phyloP scores from a whole-genome alignment of 2,113 vertebrate species.

The Thinocorus orbignyianus region DNA sequence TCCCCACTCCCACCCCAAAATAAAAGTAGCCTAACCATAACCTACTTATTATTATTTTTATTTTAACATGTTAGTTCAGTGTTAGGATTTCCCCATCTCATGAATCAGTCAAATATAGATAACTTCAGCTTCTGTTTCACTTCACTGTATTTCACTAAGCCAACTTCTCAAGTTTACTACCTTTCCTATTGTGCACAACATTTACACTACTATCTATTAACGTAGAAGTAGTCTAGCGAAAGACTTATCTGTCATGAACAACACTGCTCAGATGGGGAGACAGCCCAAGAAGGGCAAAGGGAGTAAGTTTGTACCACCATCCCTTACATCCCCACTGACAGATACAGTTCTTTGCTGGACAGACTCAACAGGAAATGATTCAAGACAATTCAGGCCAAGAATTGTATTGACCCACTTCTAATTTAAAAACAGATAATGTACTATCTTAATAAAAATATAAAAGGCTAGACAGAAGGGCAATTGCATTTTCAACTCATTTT shows the following conservation, averaged over 20 bases:
- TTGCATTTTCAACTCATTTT: neutral
- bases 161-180: neutral
- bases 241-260: neutral
- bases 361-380: neutral
- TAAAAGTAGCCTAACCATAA: neutral
- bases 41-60: neutral
- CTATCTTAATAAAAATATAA: neutral
- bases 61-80: neutral
- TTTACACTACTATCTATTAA: neutral
- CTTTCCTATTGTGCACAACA: rapidly evolving
- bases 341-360: neutral
- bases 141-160: neutral
- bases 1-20: neutral
- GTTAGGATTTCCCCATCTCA: neutral
- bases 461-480: neutral
- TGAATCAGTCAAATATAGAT: neutral
- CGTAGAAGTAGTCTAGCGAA: neutral
- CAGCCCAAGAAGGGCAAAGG: neutral
- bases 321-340: neutral
- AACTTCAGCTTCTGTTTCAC: neutral
- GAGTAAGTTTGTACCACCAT: neutral
- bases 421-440: neutral
- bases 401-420: neutral
- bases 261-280: neutral
- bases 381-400: neutral